Evolutionary conservation across 2,888 invertebrate species (phyloP).

Genomic region (Lingula anatina): DNA sequence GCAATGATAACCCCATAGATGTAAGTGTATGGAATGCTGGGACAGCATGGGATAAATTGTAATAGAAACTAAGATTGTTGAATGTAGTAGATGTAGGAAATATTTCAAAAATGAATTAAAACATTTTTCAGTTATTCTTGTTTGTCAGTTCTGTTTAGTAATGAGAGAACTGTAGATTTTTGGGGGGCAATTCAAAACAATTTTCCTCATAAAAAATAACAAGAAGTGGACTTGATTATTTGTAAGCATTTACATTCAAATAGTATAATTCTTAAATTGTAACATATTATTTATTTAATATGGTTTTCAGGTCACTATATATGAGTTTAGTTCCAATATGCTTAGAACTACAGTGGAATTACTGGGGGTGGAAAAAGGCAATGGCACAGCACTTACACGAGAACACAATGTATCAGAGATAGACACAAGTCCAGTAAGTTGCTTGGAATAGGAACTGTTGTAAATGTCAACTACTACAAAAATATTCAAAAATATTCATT

Average conservation of each 20-base stretch:
- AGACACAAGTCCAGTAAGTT: conserved; percentile 34
- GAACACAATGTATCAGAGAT: conserved; percentile 36
- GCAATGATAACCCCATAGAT: conserved; percentile 72
- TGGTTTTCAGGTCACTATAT: conserved; percentile 42
- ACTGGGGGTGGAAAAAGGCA: conserved; percentile 50
- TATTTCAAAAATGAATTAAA: too few species aligned
- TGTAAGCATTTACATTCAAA: too few species aligned
- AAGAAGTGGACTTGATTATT: too few species aligned
- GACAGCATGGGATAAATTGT: too few species aligned
- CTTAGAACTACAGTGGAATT: conserved; percentile 42
- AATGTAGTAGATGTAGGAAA: too few species aligned
- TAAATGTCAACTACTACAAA: background rate
- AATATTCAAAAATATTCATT: background rate
- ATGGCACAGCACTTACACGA: conserved; percentile 44
- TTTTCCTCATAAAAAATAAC: too few species aligned
- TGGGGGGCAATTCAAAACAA: background rate
- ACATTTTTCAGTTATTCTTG: too few species aligned
- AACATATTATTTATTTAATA: too few species aligned
- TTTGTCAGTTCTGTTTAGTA: background rate
- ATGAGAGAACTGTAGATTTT: background rate
- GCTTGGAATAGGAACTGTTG: too few species aligned
- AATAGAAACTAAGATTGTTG: too few species aligned
- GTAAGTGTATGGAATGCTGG: too few species aligned
- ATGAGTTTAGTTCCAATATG: conserved; percentile 43
- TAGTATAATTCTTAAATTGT: too few species aligned